Evolutionary conservation across 1,140 invertebrate genomes (phyloP).

Genomic region (Diorhabda sublineata): DNA sequence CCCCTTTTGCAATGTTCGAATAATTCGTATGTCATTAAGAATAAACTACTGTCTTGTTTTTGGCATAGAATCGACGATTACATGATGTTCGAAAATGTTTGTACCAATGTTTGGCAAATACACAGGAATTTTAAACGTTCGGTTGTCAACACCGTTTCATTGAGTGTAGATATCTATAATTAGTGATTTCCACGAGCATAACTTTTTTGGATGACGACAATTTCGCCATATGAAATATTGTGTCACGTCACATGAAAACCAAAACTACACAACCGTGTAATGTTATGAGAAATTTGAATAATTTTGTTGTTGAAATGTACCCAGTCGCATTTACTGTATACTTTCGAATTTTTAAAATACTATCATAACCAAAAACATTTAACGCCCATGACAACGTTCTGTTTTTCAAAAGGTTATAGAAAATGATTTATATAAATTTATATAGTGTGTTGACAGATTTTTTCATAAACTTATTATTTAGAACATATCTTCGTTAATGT

Average conservation of each 20-base stretch:
- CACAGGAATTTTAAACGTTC: slow-evolving; percentile 17
- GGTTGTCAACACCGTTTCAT: slow-evolving; percentile 10
- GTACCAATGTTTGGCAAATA: slow-evolving; percentile 15
- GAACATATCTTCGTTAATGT: no score
- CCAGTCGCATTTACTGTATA: no score
- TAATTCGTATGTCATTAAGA: not conserved
- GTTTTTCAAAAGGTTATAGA: no score
- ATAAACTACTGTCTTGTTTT: not conserved
- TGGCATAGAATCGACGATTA: not conserved
- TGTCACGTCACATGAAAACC: not conserved
- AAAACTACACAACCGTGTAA: not conserved
- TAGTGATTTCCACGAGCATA: not conserved
- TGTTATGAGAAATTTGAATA: no score
- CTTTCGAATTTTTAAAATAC: no score
- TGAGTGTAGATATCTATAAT: slow-evolving; percentile 13
- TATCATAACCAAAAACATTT: no score
- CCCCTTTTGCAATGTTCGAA: no score
- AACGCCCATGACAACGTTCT: no score
- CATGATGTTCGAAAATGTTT: slow-evolving; percentile 12
- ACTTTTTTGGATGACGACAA: slow-evolving; percentile 2
- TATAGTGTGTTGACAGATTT: no score
- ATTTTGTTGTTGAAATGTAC: no score
- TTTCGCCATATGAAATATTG: not conserved
- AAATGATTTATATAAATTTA: no score
- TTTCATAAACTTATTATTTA: no score